Evolutionary conservation across 2,113 vertebrate species (phyloP), one percentile per base, ranked within the genome.

Genomic region (Acrocephalus kingi): DNA sequence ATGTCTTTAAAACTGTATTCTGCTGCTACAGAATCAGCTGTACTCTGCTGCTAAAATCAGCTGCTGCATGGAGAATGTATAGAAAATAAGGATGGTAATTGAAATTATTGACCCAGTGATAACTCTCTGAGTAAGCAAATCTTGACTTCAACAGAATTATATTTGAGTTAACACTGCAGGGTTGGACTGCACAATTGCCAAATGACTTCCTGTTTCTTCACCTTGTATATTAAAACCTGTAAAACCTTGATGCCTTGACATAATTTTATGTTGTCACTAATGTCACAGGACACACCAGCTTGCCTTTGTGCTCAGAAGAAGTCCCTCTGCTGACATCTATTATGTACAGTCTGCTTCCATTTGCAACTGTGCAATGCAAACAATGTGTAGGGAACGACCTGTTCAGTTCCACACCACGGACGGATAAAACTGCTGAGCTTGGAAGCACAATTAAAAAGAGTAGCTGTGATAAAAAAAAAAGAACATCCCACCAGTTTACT

Each of bases 341-440:
- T 93, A 91, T 72, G 71, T 83, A 96, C 82, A 93, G 28, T 68
- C 62, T 35, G 85, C 77, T 82, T 94, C 78, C 63, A 94, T 73
- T 85, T 88, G 84, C n/a, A 91, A 56, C n/a, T 84, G 83, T 94
- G 90, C 62, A 85, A 97, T 67, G 79, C 56, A 91, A 95, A 95
- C 90, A 95, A 87, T 10, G 27, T 1, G 4, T 31, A 76, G 35
- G 27, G 80, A 94, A 81, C 1, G 15, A 92, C 80, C 91, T 48
- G 74, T n/a, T 89, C 51, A 51, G 87, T 87, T 94, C 88, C 71
- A 69, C 61, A 74, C 62, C 72, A 62, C 28, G 20, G 6, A 62
- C 35, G 86, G 61, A 95, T 35, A 90, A 92, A 96, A 92, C 55
- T 88, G 83, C 67, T 45, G 23, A 52, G 27, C 94, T 89, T 7